Conservation (phyloP, 2,797 vertebrate genomes). For the Peromyscus melanophrys region DNA sequence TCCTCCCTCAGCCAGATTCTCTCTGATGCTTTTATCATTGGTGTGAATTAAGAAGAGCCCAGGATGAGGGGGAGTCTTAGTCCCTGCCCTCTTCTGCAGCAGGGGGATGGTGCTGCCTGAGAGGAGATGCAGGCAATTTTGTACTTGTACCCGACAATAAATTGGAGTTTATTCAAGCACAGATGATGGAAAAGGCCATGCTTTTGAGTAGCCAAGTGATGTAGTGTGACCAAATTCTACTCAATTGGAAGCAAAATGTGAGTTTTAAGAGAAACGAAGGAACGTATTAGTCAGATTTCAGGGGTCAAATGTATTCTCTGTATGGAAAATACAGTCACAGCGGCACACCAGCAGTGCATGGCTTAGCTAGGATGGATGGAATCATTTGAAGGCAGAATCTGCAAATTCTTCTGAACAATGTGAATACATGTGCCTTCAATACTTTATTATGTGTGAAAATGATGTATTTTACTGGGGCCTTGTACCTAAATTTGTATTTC, state of each 20-base stretch:
- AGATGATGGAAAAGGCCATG: neutral
- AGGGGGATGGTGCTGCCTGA: neutral
- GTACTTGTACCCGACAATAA: neutral
- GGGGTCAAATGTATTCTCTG: neutral
- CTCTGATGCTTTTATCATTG: neutral
- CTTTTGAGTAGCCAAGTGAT: slow-evolving; percentile 23
- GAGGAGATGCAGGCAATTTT: neutral
- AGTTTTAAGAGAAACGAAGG: slow-evolving; percentile 35
- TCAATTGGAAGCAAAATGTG: slow-evolving; percentile 20
- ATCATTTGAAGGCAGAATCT: neutral
- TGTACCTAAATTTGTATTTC: slow-evolving; percentile 48
- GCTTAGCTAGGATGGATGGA: neutral
- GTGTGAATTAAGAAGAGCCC: neutral
- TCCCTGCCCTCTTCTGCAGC: neutral
- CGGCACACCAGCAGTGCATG: neutral
- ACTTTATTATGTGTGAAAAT: neutral
- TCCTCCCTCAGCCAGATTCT: neutral
- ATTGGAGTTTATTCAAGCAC: slow-evolving; percentile 47
- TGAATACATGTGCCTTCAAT: neutral
- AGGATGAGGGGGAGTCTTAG: neutral
- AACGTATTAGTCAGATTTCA: neutral
- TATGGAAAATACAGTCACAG: neutral
- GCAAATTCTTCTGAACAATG: neutral
- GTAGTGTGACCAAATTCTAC: slow-evolving; percentile 20
- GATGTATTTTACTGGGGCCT: neutral